Evolutionary conservation across 2,888 invertebrate genomes (phyloP).

Genomic region (Lepetodrilus schrolli): DNA sequence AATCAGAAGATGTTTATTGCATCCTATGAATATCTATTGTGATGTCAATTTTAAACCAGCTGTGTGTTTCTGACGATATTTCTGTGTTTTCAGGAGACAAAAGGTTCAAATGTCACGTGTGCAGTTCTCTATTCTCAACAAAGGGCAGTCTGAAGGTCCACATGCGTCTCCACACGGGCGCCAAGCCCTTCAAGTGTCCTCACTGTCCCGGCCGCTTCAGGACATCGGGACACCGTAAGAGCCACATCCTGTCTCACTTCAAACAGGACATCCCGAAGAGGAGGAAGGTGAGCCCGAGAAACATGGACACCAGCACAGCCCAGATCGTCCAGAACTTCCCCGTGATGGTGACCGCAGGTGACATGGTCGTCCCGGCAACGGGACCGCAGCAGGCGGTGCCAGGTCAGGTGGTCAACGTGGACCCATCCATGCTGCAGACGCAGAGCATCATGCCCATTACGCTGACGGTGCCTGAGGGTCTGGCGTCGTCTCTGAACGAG

Average conservation of each 20-base stretch:
- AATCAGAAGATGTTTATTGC: no score
- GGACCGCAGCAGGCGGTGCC: slow-evolving; percentile 28
- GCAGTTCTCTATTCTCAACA: slow-evolving; percentile 74
- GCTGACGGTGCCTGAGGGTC: slow-evolving; percentile 54
- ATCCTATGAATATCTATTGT: no score
- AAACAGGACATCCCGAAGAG: slow-evolving; percentile 61
- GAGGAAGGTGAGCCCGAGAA: slow-evolving; percentile 40
- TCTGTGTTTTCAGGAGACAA: slow-evolving; percentile 67
- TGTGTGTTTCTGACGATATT: background rate
- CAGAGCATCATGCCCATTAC: slow-evolving; percentile 65
- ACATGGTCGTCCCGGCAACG: background rate
- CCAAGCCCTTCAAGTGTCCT: slow-evolving; percentile 89
- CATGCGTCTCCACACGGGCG: slow-evolving; percentile 77
- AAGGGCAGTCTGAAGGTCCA: slow-evolving; percentile 76
- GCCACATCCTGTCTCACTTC: slow-evolving; percentile 79
- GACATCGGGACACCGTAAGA: slow-evolving; percentile 82
- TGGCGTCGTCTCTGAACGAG: slow-evolving; percentile 35
- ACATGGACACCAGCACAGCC: slow-evolving; percentile 37
- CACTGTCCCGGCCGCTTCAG: slow-evolving; percentile 84
- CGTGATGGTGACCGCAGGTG: background rate
- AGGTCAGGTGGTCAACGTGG: slow-evolving; percentile 52
- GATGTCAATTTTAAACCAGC: no score
- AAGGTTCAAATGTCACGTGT: slow-evolving; percentile 74
- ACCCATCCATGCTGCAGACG: slow-evolving; percentile 57
- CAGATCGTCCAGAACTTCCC: no score